Conservation (phyloP, 2,113 vertebrate species). For the Epinephelus fuscoguttatus region DNA sequence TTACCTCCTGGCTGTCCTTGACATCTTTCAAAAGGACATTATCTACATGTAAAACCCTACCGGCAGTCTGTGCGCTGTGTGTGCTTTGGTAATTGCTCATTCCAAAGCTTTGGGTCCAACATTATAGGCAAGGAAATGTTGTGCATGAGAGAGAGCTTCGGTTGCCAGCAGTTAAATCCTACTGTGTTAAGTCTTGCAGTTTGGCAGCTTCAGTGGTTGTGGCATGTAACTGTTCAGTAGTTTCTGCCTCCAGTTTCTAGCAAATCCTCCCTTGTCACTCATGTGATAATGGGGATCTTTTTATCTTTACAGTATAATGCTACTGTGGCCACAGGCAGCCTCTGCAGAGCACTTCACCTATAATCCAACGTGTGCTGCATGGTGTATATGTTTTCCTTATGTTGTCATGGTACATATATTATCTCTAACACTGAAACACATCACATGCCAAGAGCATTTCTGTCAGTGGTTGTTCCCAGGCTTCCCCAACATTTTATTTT, state of each 20-base stretch:
- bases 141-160: constrained; percentile 12
- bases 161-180: constrained; percentile 41
- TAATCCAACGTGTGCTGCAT: background rate
- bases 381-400: background rate
- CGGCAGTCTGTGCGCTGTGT: constrained; percentile 11
- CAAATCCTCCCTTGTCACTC: constrained; percentile 43
- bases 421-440: background rate
- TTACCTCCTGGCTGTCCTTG: constrained; percentile 32
- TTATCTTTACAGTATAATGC: constrained; percentile 12
- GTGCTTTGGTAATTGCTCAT: constrained; percentile 50
- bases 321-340: background rate
- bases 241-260: constrained; percentile 31
- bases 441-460: background rate
- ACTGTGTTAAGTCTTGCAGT: constrained; percentile 43
- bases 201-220: constrained; percentile 35
- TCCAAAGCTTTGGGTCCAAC: constrained; percentile 25
- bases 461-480: background rate
- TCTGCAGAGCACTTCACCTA: background rate
- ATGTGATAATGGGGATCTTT: constrained; percentile 38
- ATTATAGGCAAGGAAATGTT: constrained; percentile 27
- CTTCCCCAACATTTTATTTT: background rate
- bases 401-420: background rate
- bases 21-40: constrained; percentile 50
- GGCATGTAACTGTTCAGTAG: constrained; percentile 27
- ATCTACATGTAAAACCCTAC: constrained; percentile 30